Base-by-base conservation (phyloP, 2,113 vertebrate genomes). In the Nycticebus coucang region DNA sequence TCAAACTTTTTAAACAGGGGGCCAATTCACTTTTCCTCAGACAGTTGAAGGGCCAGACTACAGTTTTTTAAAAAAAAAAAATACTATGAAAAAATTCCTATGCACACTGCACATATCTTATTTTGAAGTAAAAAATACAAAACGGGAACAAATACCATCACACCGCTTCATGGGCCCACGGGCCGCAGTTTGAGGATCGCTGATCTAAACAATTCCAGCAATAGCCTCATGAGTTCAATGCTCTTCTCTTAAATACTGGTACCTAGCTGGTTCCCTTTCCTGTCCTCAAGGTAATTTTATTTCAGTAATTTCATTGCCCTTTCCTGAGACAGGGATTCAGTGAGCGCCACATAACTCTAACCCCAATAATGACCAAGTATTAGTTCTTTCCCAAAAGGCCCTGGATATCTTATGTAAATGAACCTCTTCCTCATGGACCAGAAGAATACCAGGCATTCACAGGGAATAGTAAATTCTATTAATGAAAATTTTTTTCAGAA, bases 401-500 rank as follows among this genome's bases (percentile, higher is more conserved):
- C 28, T 68, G 37, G 80, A 35, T 55, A 87, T 50, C 41, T 93
- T 92, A 69, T 45, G 71, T 57, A 94, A 93, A 80, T 9, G 64
- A 35, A 83, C 66, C 77, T 69, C 64, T 26, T 93, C 62, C 60
- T 72, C 13, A 72, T 28, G 81, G 87, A 95, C 69, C 60, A 95
- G 33, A 33, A 92, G 80, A 95, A 50, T 68, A 87, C 71, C 77
- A 59, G 64, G 22, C 26, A 50, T 74, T 93, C 74, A 66, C 55
- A 92, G 55, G 91, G 30, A 87, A 41, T 71, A 59, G 80, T 72
- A 77, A 41, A 7, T 92, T 83, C 50, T 41, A 95, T 60, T 97
- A 87, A 89, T 72, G 53, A 92, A 89, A 60, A n/a, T n/a, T n/a
- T n/a, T n/a, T n/a, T n/a, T 74, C 77, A 96, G 88, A 78, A 87